Conservation (phyloP, 2,113 vertebrate genomes). For the Tinamus guttatus region DNA sequence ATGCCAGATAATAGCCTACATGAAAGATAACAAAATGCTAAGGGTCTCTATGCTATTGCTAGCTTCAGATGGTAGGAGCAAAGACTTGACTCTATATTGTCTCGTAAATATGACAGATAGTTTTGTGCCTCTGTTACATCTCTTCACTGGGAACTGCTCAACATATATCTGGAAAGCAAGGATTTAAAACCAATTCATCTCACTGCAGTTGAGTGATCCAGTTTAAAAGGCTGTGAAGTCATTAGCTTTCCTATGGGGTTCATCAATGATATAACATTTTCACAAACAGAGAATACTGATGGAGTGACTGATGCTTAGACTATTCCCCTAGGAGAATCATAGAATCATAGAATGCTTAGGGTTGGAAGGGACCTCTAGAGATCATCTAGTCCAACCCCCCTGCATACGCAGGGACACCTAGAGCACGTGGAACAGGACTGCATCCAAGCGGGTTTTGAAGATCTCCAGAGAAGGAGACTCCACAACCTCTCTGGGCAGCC, state of each 20-base stretch:
- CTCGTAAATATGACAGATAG: not conserved
- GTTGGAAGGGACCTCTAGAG: no score
- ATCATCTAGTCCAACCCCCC: no score
- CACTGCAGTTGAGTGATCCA: not conserved
- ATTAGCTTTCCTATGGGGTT: not conserved
- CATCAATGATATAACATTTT: not conserved
- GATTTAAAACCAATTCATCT: not conserved
- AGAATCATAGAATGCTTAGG: no score
- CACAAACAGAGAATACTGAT: not conserved
- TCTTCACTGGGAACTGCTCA: not conserved
- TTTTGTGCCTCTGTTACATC: not conserved
- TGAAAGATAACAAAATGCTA: not conserved
- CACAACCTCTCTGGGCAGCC: no score
- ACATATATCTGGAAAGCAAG: not conserved
- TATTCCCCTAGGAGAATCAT: accelerated
- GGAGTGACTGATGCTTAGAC: not conserved
- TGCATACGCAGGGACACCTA: no score
- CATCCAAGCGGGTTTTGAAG: no score
- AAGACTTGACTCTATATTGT: not conserved
- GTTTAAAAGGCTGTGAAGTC: not conserved
- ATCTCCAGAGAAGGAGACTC: no score
- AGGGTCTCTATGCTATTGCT: not conserved
- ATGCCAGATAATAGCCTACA: not conserved
- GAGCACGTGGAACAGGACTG: no score
- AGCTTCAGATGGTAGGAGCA: not conserved